Evolutionary conservation across 92 coral and sea anemone genomes (phyloP), one percentile per base, ranked within the genome.

Genomic region (Anthopleura xanthogrammica): DNA sequence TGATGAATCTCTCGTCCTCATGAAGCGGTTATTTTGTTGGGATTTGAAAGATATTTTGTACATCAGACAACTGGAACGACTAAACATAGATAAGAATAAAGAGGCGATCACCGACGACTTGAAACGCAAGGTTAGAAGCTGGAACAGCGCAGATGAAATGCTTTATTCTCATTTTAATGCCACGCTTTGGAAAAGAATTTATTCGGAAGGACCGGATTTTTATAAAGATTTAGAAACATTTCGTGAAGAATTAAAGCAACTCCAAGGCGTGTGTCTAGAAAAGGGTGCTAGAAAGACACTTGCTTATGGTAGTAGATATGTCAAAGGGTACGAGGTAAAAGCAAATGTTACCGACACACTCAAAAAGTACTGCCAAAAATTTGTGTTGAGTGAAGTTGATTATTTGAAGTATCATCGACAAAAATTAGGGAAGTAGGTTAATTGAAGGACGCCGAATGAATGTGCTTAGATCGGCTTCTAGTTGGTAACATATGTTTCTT

Each of bases 1-100:
- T 77, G 97, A 93, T 58, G 97, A 93, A 73, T 93, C 97, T 10
- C 80, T 93, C 5, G 85, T 93, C 9, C 86, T 93, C n/a, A 78
- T 93, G 57, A 93, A 91, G 70, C 84, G 94, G 19, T 79, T 86
- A 58, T 77, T 93, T 39, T 91, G 97, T 72, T 93, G 94, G 94
- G 77, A 88, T 60, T 77, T 87, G 3, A 66, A 82, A 8, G 92
- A 93, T 79, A 77, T 93, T 72, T 56, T 93, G 70, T 91, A 93
- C 79, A 86, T 93, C 58, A 93, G 88, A 79, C 85, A 88, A 36
- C 91, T 91, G 82, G 88, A 87, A 46, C 58, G 97, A 24, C 19
- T 78, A 23, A 24, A 41, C 4, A 68, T 55, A 54, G 87, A 80
- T 6, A 83, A 79, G 17, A 72, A 78, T 52, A 85, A 54, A 29